Evolutionary conservation across 53 echinoderm and acorn worm species (phyloP).

Genomic region (Arbacia lixula): DNA sequence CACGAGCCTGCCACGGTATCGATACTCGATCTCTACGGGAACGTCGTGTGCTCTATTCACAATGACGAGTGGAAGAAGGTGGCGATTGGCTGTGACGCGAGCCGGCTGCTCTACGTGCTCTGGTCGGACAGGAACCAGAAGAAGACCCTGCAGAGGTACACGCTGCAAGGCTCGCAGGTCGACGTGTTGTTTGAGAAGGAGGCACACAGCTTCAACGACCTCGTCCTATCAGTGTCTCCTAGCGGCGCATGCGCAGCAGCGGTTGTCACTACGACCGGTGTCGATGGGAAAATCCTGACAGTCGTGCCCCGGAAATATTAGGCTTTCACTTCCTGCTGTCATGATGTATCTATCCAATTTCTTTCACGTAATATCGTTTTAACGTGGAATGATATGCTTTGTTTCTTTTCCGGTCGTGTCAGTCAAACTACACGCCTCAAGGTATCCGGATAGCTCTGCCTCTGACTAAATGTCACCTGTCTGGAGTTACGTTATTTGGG

Average conservation of each 20-base stretch:
- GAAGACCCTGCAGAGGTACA: constrained; percentile 40
- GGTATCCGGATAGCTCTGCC: too few species aligned
- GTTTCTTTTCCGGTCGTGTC: too few species aligned
- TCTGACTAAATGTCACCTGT: too few species aligned
- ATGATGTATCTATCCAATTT: too few species aligned
- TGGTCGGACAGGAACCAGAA: constrained; percentile 42
- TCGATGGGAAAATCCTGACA: constrained; percentile 31
- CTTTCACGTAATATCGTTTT: too few species aligned
- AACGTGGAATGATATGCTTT: too few species aligned
- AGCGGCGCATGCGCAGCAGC: constrained; percentile 32
- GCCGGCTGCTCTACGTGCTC: constrained; percentile 27
- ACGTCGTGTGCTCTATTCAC: constrained; percentile 31
- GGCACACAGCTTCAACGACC: constrained; percentile 26
- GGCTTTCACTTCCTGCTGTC: too few species aligned
- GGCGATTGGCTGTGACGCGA: constrained; percentile 23
- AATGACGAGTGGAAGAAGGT: constrained; percentile 40
- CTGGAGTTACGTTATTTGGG: too few species aligned
- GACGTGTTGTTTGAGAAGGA: constrained; percentile 39
- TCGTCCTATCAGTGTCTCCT: constrained; percentile 17
- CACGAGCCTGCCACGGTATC: constrained; percentile 39
- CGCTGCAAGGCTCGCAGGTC: constrained; percentile 5
- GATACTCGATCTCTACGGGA: constrained; percentile 25
- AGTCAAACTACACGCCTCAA: too few species aligned
- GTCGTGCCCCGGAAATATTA: constrained; percentile 3
- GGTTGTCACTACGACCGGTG: constrained; percentile 34